These are phyloP conservation scores for Menura novaehollandiae DNA, from an alignment of 2,113 vertebrate species.

Conservation along the genomic window DNA sequence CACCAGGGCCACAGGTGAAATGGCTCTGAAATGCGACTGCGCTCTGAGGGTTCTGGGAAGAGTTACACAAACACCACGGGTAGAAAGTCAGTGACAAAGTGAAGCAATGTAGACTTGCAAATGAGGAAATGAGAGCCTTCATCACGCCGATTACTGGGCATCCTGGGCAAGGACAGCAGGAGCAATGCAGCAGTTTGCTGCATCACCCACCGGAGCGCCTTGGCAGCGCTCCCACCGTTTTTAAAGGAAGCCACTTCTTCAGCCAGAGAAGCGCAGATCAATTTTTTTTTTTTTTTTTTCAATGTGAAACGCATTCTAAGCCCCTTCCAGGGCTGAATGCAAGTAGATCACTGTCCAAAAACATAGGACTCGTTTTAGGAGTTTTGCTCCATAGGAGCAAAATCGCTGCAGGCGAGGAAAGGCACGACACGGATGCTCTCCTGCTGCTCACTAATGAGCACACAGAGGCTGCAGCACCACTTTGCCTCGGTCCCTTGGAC, in stretches of 20 bases:
- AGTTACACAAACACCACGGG: not conserved
- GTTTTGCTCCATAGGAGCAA: too few relatives aligned
- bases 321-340: not conserved
- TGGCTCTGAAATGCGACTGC: not conserved
- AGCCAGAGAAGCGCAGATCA: not conserved
- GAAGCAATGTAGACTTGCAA: not conserved
- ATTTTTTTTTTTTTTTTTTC: not conserved
- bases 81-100: not conserved
- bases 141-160: not conserved
- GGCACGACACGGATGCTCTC: accelerated
- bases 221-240: not conserved
- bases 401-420: not conserved
- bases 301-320: not conserved
- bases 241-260: not conserved
- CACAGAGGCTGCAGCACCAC: not conserved
- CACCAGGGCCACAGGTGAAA: not conserved
- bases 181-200: slow-evolving; percentile 1
- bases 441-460: not conserved
- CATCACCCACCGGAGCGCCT: not conserved
- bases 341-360: not conserved
- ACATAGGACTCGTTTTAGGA: accelerated
- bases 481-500: not conserved
- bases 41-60: not conserved
- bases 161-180: not conserved
- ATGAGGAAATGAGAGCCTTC: not conserved